Conservation (phyloP, 2,113 vertebrate genomes). For the Larimichthys polyactis region DNA sequence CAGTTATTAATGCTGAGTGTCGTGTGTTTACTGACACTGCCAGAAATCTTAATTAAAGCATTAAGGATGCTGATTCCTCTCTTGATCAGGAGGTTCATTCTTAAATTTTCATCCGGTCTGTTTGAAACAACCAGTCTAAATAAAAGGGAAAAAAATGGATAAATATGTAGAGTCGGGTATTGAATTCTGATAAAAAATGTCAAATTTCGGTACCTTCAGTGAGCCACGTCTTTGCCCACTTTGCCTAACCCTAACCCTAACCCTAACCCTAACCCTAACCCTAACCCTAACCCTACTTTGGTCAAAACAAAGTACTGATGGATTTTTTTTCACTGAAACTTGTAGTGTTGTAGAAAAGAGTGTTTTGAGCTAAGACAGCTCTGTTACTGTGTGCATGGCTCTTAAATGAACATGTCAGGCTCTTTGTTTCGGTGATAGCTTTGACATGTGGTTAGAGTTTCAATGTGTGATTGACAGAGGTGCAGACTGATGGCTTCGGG, state of each 20-base stretch:
- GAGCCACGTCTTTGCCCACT: too few relatives aligned
- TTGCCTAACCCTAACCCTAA: too few relatives aligned
- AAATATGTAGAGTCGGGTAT: neutral
- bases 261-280: too few relatives aligned
- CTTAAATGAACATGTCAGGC: neutral
- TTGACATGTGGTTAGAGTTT: too few relatives aligned
- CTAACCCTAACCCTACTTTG: too few relatives aligned
- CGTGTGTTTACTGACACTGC: conserved; percentile 48
- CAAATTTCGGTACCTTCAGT: too few relatives aligned
- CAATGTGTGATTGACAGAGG: too few relatives aligned
- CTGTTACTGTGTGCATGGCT: neutral
- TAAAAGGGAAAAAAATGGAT: too few relatives aligned
- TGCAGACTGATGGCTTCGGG: too few relatives aligned
- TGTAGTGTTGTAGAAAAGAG: neutral
- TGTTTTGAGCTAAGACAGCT: neutral
- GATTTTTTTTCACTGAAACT: neutral
- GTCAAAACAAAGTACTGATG: neutral
- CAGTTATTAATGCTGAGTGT: conserved; percentile 58
- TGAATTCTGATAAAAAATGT: too few relatives aligned
- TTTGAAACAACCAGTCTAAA: neutral
- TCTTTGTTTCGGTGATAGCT: neutral
- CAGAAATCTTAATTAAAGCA: neutral
- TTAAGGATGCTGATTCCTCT: neutral
- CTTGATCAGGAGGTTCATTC: neutral
- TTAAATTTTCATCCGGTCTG: neutral